Base-by-base conservation (phyloP, 2,797 vertebrate genomes). In the Clamator glandarius region DNA sequence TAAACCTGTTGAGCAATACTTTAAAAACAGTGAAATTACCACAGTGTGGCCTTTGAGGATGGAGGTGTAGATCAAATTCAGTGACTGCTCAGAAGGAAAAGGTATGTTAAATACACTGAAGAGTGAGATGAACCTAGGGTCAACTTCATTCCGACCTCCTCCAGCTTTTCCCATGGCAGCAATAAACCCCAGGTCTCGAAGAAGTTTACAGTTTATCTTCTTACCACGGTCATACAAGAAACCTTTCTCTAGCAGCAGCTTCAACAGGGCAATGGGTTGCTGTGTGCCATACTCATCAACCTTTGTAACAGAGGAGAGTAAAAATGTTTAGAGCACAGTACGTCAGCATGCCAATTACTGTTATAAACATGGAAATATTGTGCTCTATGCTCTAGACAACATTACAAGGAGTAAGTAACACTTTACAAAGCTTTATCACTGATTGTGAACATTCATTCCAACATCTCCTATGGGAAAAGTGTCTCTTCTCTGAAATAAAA, bases 101-200 rank as follows among this genome's bases (percentile, higher is more conserved):
- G 98, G 98, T 28, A 99, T 92, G 25, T 98, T 98, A 97, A 99
- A 99, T 89, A 99, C 99, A 62, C 97, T 99, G 97, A 99, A 99
- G 54, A 99, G 98, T 0, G 99, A 99, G 77, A 98, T 96, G 95
- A 99, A 99, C 54, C 99, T 98, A 6, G 98, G 97, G 90, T 99
- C 99, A 23, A 99, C 99, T 95, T 99, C 98, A 14, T 99, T 99
- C 35, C 99, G 98, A 33, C 99, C 99, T 14, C 99, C 99, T 55
- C 99, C 99, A 19, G 99, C 99, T 84, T 99, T 99, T 29, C 99
- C 99, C 99, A 99, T 99, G 68, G 99, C 98, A 36, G 99, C 99
- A 31, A 99, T 79, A 84, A 99, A 99, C 73, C 98, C 98, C 19
- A 99, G 97, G 96, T 99, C 99, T 17, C 98, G 99, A 20, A 99